Conservation (phyloP, 2,888 invertebrate species). For the Chloroclystis v-ata region DNA sequence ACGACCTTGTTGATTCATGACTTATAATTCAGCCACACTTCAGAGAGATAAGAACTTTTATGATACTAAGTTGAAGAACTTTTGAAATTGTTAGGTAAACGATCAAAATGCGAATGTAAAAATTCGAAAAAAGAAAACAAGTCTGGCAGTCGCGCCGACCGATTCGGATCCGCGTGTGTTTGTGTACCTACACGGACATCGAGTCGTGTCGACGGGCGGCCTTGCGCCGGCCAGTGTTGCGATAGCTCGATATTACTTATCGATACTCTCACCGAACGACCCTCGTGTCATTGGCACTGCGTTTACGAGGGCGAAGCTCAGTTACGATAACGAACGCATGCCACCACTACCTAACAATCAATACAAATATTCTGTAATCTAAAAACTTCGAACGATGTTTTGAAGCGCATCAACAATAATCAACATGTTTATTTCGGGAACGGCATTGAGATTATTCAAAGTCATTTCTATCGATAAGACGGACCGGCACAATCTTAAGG, state of each 20-base stretch:
- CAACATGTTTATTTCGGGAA: constrained; percentile 13
- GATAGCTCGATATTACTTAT: constrained; percentile 57
- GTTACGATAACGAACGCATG: constrained; percentile 47
- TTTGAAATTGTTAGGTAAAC: neutral
- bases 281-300: constrained; percentile 72
- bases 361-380: too few relatives aligned
- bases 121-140: constrained; percentile 19
- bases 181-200: constrained; percentile 45
- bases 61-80: neutral
- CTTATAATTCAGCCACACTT: neutral
- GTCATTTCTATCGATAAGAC: constrained; percentile 55
- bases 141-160: neutral
- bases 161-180: constrained; percentile 37
- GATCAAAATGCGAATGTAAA: neutral
- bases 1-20: constrained; percentile 3
- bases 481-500: constrained; percentile 48
- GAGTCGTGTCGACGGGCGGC: constrained; percentile 54
- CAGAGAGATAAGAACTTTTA: neutral
- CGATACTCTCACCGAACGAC: constrained; percentile 54
- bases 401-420: constrained; percentile 1
- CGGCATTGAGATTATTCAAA: constrained; percentile 29
- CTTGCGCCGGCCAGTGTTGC: constrained; percentile 69
- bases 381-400: neutral
- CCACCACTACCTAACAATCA: constrained; percentile 30
- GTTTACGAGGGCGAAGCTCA: constrained; percentile 64